phyloP scores from a whole-genome alignment of 2,797 vertebrate genomes.

The Ctenopoma multispine region DNA sequence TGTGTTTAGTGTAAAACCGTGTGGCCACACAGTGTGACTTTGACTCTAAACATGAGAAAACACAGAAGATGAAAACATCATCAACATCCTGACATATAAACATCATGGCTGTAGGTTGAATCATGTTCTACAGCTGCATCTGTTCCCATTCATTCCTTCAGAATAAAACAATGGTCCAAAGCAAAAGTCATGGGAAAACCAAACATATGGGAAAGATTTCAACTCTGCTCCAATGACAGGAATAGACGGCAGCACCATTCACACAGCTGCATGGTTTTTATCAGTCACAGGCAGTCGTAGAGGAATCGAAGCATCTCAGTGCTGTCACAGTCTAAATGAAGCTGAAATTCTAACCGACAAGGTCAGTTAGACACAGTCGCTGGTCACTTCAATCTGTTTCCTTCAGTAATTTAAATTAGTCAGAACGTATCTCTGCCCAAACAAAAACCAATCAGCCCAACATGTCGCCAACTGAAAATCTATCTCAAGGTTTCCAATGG shows the following conservation, averaged over 20 bases:
- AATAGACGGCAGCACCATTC: conserved; percentile 1
- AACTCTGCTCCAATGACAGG: conserved; percentile 4
- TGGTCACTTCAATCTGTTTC: neutral
- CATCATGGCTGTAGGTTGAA: neutral
- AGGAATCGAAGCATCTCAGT: conserved; percentile 2
- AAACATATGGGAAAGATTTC: conserved; percentile 26
- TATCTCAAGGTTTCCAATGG: too few species aligned
- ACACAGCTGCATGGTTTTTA: conserved; percentile 1
- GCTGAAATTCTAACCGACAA: neutral
- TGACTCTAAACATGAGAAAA: conserved; percentile 1
- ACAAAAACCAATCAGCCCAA: neutral
- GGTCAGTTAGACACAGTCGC: neutral
- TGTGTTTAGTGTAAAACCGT: neutral
- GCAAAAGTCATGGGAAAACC: conserved; percentile 27
- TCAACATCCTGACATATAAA: conserved; percentile 6
- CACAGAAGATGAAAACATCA: conserved; percentile 32
- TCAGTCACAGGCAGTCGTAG: conserved; percentile 27
- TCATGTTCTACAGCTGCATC: conserved; percentile 6
- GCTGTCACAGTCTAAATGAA: neutral
- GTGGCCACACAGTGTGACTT: neutral
- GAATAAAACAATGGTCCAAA: conserved; percentile 44
- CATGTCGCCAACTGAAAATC: too few species aligned
- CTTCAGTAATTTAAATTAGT: neutral
- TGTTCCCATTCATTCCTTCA: conserved; percentile 37
- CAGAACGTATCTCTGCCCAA: neutral